Conservation (phyloP, 2,113 vertebrate species). For the Gymnorhina tibicen region DNA sequence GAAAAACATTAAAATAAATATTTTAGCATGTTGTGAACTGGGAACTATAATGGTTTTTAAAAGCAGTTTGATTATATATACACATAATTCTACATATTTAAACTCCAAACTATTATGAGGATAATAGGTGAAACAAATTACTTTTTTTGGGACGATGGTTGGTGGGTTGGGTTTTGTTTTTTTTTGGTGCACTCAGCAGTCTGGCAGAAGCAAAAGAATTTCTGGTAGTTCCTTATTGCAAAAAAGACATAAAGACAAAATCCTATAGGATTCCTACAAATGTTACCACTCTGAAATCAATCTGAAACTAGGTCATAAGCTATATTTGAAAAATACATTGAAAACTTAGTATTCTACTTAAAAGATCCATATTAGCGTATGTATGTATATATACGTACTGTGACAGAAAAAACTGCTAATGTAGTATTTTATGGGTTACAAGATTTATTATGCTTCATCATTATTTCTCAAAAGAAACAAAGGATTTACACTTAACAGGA, state of each 20-base stretch:
- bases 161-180: not conserved
- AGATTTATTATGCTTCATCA: not conserved
- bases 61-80: not conserved
- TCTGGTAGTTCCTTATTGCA: not conserved
- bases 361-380: not conserved
- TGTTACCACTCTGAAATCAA: not conserved
- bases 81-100: not conserved
- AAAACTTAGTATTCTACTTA: not conserved
- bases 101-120: not conserved
- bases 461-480: not conserved
- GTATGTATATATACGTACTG: too few relatives aligned
- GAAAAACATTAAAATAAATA: not conserved
- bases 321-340: not conserved
- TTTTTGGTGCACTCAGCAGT: not conserved
- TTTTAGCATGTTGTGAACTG: not conserved
- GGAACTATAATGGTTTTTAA: not conserved
- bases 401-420: not conserved
- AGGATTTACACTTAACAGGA: not conserved
- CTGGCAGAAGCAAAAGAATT: not conserved
- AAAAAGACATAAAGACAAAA: not conserved
- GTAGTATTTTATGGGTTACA: not conserved
- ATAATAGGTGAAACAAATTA: not conserved
- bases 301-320: not conserved
- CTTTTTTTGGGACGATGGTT: rapidly evolving
- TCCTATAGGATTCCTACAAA: not conserved